Evolutionary conservation across 2,888 invertebrate genomes (phyloP), one percentile per base, ranked within the genome.

Genomic region (Amphipoea oculea): DNA sequence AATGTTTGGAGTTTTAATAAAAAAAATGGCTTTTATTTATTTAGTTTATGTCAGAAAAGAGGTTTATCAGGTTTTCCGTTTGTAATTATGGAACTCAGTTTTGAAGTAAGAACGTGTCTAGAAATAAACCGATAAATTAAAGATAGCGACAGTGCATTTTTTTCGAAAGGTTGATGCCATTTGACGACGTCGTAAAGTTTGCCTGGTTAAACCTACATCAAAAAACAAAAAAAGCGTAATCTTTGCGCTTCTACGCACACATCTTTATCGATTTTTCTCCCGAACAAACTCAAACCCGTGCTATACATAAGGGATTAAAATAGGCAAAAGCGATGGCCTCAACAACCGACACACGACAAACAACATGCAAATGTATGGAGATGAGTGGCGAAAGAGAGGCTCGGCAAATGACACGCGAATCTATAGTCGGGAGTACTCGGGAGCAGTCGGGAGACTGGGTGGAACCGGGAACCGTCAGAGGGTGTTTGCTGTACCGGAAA

Each of bases 351-450:
- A 70, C 42, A 82, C 83, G 83, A 87, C 89, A 89, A 87, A 89
- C 82, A 88, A 83, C 78, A 88, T 88, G 88, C 88, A 88, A 89
- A 89, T 88, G 29, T 88, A 88, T 89, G 89, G 84, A 87, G 86
- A 88, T 88, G 79, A 89, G 89, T 78, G 68, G 74, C 57, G 81
- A 78, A 83, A 78, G 83, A 86, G 87, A 87, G 88, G 88, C 76
- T 74, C 51, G 79, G 79, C 76, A 84, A 88, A 87, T 85, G 85
- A 89, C 88, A 88, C 81, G 79, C 74, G 78, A 84, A 88, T 87
- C 79, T 82, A 79, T 82, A 71, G 83, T 87, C 69, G 76, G 83
- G 66, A 40, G 54, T 82, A 71, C 82, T 87, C 69, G 76, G 83
- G 36, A 36, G 36, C 69, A 29, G 14, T 85, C 79, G 83, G 67